Evolutionary conservation across 1,140 invertebrate species (phyloP), one percentile per base, ranked within the genome.

Genomic region (Cecropterus lyciades): DNA sequence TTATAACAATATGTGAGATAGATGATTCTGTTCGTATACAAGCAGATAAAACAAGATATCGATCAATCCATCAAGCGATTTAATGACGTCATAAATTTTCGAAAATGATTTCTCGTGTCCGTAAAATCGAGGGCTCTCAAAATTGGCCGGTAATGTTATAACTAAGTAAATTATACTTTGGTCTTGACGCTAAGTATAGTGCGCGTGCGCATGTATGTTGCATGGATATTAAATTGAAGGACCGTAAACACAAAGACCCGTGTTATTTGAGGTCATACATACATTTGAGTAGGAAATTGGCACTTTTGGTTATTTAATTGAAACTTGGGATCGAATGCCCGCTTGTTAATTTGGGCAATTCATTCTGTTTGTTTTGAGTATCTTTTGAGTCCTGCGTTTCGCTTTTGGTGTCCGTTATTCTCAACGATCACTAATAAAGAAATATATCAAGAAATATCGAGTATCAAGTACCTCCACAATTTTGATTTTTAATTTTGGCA

Each of bases 121-220:
- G 51, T 60, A 70, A 77, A 80, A 75, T 74, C 68, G 68, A 70
- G 73, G 69, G 57, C 65, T 70, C 53, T 63, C 72, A 56, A 73
- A 75, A 80, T 78, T 79, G 75, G 67, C 70, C 49, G 51, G 70
- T 72, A 73, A 73, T 68, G 67, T 77, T 69, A 67, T 71, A 72
- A 73, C 75, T 77, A 77, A 80, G 73, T 71, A 82, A 82, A 82
- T 82, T 82, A 82, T 62, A 71, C 69, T 70, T 60, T 66, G 69
- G 69, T 24, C 60, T 30, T 57, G 52, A 59, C 64, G 69, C 24
- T 78, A 70, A 78, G 65, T 78, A 73, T 74, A 75, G 70, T 63
- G 77, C 15, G 33, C 59, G 46, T 33, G 30, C 46, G 46, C 16
- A 51, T 51, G 59, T 62, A 42, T 24, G 46, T 51, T 62, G 3